phyloP scores from a whole-genome alignment of 2,888 invertebrate genomes.

The Tortricodes alternella region DNA sequence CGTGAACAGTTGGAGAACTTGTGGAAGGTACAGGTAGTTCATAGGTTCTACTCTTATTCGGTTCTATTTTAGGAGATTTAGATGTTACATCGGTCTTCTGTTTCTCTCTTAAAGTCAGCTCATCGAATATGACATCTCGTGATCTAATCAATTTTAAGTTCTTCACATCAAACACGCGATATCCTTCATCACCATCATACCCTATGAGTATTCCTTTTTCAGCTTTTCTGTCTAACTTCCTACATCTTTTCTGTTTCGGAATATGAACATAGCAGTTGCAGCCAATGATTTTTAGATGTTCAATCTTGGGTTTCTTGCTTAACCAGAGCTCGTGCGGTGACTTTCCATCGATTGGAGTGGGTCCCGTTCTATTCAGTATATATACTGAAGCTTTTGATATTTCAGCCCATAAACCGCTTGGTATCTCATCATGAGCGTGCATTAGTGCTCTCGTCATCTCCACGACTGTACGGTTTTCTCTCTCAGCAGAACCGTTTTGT shows the following conservation, averaged over 20 bases:
- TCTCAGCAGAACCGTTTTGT: conserved; percentile 1
- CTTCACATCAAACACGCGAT: neutral
- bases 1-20: too few relatives aligned
- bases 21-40: neutral
- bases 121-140: conserved; percentile 9
- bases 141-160: neutral
- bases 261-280: conserved; percentile 12
- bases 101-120: neutral
- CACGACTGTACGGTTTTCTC: conserved; percentile 1
- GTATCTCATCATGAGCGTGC: neutral
- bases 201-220: conserved; percentile 7
- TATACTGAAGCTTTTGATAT: neutral
- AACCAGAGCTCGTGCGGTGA: conserved; percentile 7
- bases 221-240: conserved; percentile 6
- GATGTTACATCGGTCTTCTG: neutral
- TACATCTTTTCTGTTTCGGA: neutral
- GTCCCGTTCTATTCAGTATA: conserved; percentile 15
- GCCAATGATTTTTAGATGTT: conserved; percentile 11
- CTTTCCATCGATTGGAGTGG: neutral
- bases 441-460: neutral
- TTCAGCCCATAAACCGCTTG: conserved; percentile 1
- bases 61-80: neutral
- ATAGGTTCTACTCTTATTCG: neutral
- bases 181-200: conserved; percentile 16
- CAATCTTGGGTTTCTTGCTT: conserved; percentile 6